phyloP scores from a whole-genome alignment of 2,113 vertebrate genomes.

The Rynchops niger region DNA sequence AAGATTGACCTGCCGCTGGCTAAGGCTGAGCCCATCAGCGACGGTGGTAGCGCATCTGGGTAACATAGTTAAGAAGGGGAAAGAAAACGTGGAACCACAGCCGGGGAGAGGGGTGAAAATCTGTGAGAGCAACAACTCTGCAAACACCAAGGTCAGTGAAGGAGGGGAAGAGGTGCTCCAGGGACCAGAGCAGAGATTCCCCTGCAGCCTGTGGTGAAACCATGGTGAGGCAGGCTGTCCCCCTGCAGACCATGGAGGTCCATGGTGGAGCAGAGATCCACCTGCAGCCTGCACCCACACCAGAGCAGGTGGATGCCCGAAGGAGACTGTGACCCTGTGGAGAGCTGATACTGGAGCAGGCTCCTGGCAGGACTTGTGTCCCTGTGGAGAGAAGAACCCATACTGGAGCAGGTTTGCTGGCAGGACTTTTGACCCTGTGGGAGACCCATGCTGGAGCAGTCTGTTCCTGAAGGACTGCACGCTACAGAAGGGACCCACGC shows the following conservation, averaged over 20 bases:
- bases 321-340: not conserved
- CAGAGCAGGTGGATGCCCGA: not conserved
- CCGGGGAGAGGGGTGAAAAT: not conserved
- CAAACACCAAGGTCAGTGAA: not conserved
- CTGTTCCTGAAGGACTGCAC: not conserved
- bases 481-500: not conserved
- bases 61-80: not conserved
- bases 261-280: not conserved
- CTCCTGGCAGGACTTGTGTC: not conserved
- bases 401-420: not conserved
- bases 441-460: not conserved
- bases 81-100: not conserved
- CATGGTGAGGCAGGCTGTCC: not conserved
- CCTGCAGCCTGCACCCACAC: not conserved
- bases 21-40: not conserved
- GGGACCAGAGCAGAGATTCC: not conserved
- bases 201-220: not conserved
- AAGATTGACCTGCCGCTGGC: accelerated
- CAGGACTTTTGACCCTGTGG: not conserved
- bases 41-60: not conserved
- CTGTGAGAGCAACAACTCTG: not conserved
- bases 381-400: not conserved
- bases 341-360: not conserved
- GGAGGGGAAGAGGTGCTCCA: not conserved
- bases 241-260: not conserved